Percentiles rank a stretch among this genome's conserved stretches.
These are phyloP conservation scores for Tokudaia muenninki DNA, from an alignment of 2,797 vertebrate genomes.

Conservation along the genomic window DNA sequence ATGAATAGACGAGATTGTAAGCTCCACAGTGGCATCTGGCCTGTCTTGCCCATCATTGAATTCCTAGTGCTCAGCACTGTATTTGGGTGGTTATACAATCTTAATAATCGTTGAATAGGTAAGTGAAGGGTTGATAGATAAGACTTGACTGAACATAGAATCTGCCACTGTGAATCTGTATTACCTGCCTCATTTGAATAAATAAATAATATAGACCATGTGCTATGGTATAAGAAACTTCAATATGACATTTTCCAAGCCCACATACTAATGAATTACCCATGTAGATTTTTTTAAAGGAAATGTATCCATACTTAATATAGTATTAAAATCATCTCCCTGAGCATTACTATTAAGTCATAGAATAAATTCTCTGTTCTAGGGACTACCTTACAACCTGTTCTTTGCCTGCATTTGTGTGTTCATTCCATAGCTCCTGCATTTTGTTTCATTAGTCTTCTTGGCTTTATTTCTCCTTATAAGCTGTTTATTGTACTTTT, in stretches of 20 bases:
- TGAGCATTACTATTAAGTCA: neutral
- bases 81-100: neutral
- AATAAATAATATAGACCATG: slow-evolving; percentile 6
- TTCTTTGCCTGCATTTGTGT: slow-evolving; percentile 44
- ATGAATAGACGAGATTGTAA: neutral
- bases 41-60: neutral
- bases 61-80: neutral
- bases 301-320: slow-evolving; percentile 31
- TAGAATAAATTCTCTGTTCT: neutral
- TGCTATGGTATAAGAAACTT: slow-evolving; percentile 58
- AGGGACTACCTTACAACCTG: neutral
- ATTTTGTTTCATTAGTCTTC: slow-evolving; percentile 32
- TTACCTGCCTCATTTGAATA: slow-evolving; percentile 29
- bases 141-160: slow-evolving; percentile 8
- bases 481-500: slow-evolving; percentile 21
- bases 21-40: neutral
- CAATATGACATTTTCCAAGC: slow-evolving; percentile 34
- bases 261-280: slow-evolving; percentile 23
- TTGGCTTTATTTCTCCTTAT: slow-evolving; percentile 25
- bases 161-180: slow-evolving; percentile 20
- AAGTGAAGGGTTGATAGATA: slow-evolving; percentile 11
- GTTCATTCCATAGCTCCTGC: neutral
- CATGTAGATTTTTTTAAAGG: slow-evolving; percentile 37
- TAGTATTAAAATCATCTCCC: slow-evolving; percentile 24
- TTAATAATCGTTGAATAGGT: slow-evolving; percentile 48